phyloP scores from a whole-genome alignment of 2,888 invertebrate species.

The Nezara viridula region DNA sequence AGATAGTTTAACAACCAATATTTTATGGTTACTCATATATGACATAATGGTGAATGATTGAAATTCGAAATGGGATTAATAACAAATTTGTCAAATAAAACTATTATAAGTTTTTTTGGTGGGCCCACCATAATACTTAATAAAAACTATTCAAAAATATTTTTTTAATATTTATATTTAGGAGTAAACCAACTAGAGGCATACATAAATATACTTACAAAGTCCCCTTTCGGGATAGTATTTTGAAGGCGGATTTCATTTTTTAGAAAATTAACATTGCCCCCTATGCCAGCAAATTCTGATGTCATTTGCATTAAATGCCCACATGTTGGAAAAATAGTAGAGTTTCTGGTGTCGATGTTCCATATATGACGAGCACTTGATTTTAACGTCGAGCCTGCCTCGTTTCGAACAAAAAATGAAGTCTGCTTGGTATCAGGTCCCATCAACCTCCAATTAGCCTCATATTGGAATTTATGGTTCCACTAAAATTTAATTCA shows the following conservation, averaged over 20 bases:
- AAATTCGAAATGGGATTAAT: too few relatives aligned
- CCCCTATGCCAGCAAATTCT: constrained; percentile 91
- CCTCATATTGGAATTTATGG: constrained; percentile 92
- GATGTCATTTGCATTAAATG: constrained; percentile 79
- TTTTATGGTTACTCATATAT: too few relatives aligned
- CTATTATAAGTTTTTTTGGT: too few relatives aligned
- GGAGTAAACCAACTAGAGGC: background rate
- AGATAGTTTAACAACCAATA: too few relatives aligned
- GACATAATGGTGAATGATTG: too few relatives aligned
- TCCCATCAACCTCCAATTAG: constrained; percentile 83
- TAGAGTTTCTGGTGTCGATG: constrained; percentile 84
- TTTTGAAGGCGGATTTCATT: constrained; percentile 82
- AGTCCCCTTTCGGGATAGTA: constrained; percentile 74
- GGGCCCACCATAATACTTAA: too few relatives aligned
- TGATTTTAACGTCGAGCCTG: constrained; percentile 92
- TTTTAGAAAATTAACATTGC: constrained; percentile 91
- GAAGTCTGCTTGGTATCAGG: constrained; percentile 79
- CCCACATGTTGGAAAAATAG: constrained; percentile 85
- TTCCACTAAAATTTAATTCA: constrained; percentile 73
- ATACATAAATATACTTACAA: constrained; percentile 70
- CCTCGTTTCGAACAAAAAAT: constrained; percentile 89
- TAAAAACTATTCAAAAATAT: too few relatives aligned
- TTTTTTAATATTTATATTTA: too few relatives aligned
- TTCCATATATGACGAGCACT: constrained; percentile 84
- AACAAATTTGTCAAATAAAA: too few relatives aligned